Conservation (phyloP, 2,888 invertebrate genomes). For the Octonoba sinensis region DNA sequence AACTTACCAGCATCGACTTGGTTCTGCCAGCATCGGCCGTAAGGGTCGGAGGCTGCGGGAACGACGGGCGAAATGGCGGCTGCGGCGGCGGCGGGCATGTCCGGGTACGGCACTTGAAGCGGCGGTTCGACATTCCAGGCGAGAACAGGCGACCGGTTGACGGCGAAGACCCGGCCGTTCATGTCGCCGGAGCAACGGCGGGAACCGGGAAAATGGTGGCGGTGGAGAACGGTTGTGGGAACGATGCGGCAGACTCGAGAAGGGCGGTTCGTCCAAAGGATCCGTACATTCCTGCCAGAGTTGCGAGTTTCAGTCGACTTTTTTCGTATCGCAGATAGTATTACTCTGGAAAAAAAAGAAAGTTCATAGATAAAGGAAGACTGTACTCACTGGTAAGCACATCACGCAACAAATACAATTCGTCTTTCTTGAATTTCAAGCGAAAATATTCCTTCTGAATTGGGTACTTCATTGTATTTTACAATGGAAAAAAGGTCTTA, state of each 20-base stretch:
- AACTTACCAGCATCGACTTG: conserved; percentile 48
- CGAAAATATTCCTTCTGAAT: background rate
- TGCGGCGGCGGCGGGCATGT: conserved; percentile 61
- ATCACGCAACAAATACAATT: background rate
- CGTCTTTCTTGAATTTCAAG: background rate
- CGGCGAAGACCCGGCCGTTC: conserved; percentile 60
- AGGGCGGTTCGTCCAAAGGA: conserved; percentile 18
- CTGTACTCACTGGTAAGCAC: too few relatives aligned
- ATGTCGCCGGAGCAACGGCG: conserved; percentile 22
- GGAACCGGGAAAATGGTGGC: background rate
- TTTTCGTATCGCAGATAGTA: background rate
- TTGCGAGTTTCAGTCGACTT: conserved; percentile 5
- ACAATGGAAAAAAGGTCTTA: too few relatives aligned
- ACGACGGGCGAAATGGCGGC: conserved; percentile 50
- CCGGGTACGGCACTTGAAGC: conserved; percentile 47
- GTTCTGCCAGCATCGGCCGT: conserved; percentile 52
- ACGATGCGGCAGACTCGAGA: background rate
- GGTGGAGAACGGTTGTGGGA: background rate
- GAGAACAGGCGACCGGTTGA: conserved; percentile 54
- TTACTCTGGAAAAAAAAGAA: background rate
- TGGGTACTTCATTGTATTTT: too few relatives aligned
- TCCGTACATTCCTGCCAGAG: conserved; percentile 37
- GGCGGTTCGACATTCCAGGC: conserved; percentile 57
- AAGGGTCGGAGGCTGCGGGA: conserved; percentile 47
- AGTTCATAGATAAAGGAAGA: background rate